Percentiles rank a stretch among this genome's conserved stretches.
Evolutionary conservation across 2,113 vertebrate genomes (phyloP).

Genomic region (Hucho hucho): DNA sequence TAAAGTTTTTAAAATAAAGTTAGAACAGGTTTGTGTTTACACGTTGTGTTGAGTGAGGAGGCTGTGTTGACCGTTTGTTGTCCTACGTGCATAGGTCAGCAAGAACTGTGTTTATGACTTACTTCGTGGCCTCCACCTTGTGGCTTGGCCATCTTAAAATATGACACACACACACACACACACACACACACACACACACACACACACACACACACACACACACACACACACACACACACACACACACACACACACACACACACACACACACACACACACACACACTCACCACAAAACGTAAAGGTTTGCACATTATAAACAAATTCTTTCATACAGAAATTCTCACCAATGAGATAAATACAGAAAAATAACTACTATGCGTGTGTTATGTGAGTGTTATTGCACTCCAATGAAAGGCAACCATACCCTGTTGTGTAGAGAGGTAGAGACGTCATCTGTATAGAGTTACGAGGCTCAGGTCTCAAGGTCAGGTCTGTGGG

Average conservation of each 20-base stretch:
- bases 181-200: too few species aligned
- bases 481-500: constrained; percentile 44
- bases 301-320: not conserved
- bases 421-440: not conserved
- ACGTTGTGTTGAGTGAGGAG: constrained; percentile 51
- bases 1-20: not conserved
- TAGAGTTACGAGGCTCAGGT: constrained; percentile 34
- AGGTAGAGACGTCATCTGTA: constrained; percentile 29
- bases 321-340: not conserved
- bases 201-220: too few species aligned
- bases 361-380: not conserved
- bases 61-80: constrained; percentile 45
- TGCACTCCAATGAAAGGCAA: not conserved
- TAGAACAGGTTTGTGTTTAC: constrained; percentile 45
- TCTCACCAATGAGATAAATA: constrained; percentile 11
- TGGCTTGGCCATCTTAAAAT: constrained; percentile 22
- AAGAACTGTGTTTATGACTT: constrained; percentile 15
- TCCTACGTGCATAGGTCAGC: constrained; percentile 44
- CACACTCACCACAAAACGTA: not conserved
- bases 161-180: too few species aligned
- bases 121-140: constrained; percentile 59
- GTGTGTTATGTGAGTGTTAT: not conserved
- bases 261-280: not conserved
- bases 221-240: too few species aligned
- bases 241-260: not conserved